Percentiles rank a stretch among this genome's conserved stretches.
Evolutionary conservation across 2,797 vertebrate species (phyloP).

Genomic region (Thamnophis elegans): DNA sequence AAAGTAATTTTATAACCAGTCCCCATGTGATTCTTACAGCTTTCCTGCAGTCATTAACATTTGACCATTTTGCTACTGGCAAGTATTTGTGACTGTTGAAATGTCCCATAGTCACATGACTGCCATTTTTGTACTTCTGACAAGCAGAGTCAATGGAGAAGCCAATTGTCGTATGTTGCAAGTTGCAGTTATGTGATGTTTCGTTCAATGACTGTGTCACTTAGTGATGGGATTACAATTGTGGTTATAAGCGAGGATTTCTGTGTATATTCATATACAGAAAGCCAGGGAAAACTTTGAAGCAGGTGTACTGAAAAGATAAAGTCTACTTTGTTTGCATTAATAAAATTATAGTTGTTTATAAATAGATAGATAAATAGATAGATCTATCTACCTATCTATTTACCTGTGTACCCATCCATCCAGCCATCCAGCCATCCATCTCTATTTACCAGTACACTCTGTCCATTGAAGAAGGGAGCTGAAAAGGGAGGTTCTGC

Average conservation of each 20-base stretch:
- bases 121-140: neutral
- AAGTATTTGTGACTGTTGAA: neutral
- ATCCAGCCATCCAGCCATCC: no score
- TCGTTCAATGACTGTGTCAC: neutral
- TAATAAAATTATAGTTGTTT: no score
- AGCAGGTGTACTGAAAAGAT: no score
- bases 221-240: neutral
- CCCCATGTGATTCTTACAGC: neutral
- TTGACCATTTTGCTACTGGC: neutral
- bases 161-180: neutral
- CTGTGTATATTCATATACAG: neutral
- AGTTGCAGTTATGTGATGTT: neutral
- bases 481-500: neutral
- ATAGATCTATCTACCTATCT: no score
- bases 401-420: no score
- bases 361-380: no score
- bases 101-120: neutral
- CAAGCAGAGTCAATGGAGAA: neutral
- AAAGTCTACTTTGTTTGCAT: no score
- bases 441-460: no score
- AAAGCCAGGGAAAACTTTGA: no score
- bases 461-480: no score
- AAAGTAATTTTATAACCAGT: neutral
- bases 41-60: neutral
- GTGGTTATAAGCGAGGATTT: neutral